Conservation (phyloP, 2,888 invertebrate species). For the Smittia sp. region DNA sequence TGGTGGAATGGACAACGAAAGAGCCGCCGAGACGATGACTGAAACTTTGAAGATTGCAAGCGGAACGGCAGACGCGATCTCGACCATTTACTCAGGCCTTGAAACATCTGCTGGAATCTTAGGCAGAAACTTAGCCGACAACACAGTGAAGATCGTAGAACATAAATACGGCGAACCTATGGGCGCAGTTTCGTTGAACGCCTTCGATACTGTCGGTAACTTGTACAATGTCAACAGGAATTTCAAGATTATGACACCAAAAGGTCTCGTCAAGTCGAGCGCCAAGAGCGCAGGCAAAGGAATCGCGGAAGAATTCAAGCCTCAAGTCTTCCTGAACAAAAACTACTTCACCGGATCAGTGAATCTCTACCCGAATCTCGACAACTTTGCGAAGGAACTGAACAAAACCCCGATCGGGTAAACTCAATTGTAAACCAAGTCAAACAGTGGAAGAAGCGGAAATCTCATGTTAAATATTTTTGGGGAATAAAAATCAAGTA, state of each 20-base stretch:
- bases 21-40: slow-evolving; percentile 58
- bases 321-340: slow-evolving; percentile 25
- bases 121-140: slow-evolving; percentile 63
- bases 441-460: slow-evolving; percentile 23
- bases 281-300: slow-evolving; percentile 63
- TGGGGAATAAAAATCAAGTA: slow-evolving; percentile 13
- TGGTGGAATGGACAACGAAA: slow-evolving; percentile 56
- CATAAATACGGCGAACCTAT: slow-evolving; percentile 71
- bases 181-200: slow-evolving; percentile 63
- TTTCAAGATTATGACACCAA: slow-evolving; percentile 64
- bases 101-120: slow-evolving; percentile 68
- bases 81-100: slow-evolving; percentile 67
- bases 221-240: slow-evolving; percentile 64
- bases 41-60: slow-evolving; percentile 65
- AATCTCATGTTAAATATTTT: slow-evolving; percentile 25
- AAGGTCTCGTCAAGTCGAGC: slow-evolving; percentile 62
- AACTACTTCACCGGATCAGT: slow-evolving; percentile 47
- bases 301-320: slow-evolving; percentile 47
- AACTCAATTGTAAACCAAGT: background rate
- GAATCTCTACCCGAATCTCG: slow-evolving; percentile 50
- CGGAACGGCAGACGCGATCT: slow-evolving; percentile 68
- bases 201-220: slow-evolving; percentile 69
- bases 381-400: slow-evolving; percentile 41
- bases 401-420: background rate
- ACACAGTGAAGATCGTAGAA: slow-evolving; percentile 70